These are phyloP conservation scores for Euglossa dilemma DNA, from an alignment of 1,140 invertebrate species.

Conservation along the genomic window DNA sequence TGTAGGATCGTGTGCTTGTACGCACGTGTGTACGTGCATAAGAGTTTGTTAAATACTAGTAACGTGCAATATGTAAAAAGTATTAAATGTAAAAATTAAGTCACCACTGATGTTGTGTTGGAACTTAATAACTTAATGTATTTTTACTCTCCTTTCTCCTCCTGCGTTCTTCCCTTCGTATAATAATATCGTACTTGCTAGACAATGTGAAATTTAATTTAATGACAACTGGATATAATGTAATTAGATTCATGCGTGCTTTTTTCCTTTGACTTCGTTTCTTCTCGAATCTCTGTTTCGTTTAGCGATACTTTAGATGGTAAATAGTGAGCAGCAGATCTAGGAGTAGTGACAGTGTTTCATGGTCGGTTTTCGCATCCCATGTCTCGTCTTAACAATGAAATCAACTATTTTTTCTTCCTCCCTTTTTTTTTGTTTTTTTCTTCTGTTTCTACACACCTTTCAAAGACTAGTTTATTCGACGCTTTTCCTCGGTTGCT, in stretches of 20 bases:
- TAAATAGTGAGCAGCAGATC: slow-evolving; percentile 64
- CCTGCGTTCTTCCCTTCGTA: slow-evolving; percentile 75
- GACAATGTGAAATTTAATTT: slow-evolving; percentile 80
- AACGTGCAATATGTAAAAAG: slow-evolving; percentile 55
- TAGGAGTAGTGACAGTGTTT: slow-evolving; percentile 60
- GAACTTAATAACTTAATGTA: slow-evolving; percentile 78
- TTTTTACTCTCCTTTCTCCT: slow-evolving; percentile 78
- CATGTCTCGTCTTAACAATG: slow-evolving; percentile 59
- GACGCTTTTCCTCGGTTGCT: neutral
- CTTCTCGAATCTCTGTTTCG: slow-evolving; percentile 60
- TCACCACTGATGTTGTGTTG: slow-evolving; percentile 74
- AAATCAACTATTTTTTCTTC: slow-evolving; percentile 6
- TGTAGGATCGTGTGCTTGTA: slow-evolving; percentile 19
- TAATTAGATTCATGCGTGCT: slow-evolving; percentile 73
- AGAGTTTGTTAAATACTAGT: slow-evolving; percentile 27
- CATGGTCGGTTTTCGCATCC: slow-evolving; percentile 51
- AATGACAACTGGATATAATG: slow-evolving; percentile 79
- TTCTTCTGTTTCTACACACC: slow-evolving; percentile 16
- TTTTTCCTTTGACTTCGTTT: slow-evolving; percentile 61
- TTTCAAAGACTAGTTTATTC: neutral
- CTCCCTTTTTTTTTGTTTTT: too few relatives aligned
- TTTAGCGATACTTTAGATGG: slow-evolving; percentile 61
- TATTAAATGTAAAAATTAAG: slow-evolving; percentile 68
- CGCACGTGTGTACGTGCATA: slow-evolving; percentile 30
- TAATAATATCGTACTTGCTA: slow-evolving; percentile 77